phyloP scores from a whole-genome alignment of 2,888 invertebrate genomes.

The Lottia scabra region DNA sequence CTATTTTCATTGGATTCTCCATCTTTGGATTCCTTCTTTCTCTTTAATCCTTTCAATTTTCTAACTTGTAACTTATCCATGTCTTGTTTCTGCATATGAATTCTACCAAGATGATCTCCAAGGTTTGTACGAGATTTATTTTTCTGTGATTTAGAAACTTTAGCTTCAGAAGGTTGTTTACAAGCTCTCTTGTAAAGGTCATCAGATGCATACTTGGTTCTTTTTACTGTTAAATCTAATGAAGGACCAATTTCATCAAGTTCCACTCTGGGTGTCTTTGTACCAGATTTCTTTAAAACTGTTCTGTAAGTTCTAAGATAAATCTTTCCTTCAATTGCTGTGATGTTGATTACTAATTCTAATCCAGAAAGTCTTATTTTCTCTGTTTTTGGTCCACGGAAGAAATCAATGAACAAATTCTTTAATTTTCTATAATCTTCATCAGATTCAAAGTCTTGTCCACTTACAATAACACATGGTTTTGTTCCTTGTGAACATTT shows the following conservation, averaged over 20 bases:
- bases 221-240: slow-evolving; percentile 85
- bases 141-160: slow-evolving; percentile 84
- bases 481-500: slow-evolving; percentile 79
- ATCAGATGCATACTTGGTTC: slow-evolving; percentile 89
- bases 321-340: slow-evolving; percentile 84
- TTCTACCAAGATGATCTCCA: slow-evolving; percentile 89
- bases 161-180: slow-evolving; percentile 63
- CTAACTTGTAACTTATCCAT: slow-evolving; percentile 85
- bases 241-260: slow-evolving; percentile 94
- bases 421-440: slow-evolving; percentile 84
- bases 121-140: slow-evolving; percentile 89
- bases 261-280: slow-evolving; percentile 89
- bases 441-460: slow-evolving; percentile 88
- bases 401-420: slow-evolving; percentile 90
- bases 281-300: slow-evolving; percentile 89
- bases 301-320: slow-evolving; percentile 84
- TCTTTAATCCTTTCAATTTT: slow-evolving; percentile 65
- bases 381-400: slow-evolving; percentile 85
- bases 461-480: slow-evolving; percentile 91
- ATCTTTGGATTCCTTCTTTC: slow-evolving; percentile 15
- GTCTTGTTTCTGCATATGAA: slow-evolving; percentile 93
- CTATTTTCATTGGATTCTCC: neutral
- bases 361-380: slow-evolving; percentile 90
- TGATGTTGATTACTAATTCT: slow-evolving; percentile 93
- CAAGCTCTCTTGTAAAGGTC: slow-evolving; percentile 75